phyloP scores from a whole-genome alignment of 2,797 vertebrate species.

The Synaphobranchus kaupii region DNA sequence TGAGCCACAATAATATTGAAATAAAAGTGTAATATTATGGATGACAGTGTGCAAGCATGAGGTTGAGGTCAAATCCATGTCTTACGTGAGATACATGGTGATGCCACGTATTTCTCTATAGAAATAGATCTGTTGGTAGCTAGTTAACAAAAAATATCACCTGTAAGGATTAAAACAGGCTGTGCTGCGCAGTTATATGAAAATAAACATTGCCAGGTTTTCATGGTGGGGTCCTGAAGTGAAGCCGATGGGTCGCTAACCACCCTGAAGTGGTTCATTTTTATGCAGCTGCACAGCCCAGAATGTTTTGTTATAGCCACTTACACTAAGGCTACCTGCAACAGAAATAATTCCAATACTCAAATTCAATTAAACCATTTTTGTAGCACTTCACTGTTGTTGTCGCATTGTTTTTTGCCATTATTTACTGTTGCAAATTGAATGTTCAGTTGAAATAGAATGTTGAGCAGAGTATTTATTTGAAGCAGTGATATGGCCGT shows the following conservation, averaged over 20 bases:
- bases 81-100: background rate
- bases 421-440: background rate
- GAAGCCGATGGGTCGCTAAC: background rate
- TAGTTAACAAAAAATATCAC: background rate
- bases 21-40: slow-evolving; percentile 8
- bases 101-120: slow-evolving; percentile 1
- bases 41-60: background rate
- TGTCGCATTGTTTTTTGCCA: background rate
- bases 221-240: background rate
- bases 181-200: background rate
- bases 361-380: background rate
- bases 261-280: background rate
- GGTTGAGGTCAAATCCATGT: background rate
- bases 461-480: background rate
- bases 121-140: background rate
- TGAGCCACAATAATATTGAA: background rate
- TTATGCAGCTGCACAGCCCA: background rate
- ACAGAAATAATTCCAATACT: background rate
- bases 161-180: background rate
- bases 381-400: background rate
- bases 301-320: background rate
- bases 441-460: slow-evolving; percentile 3
- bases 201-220: background rate
- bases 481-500: background rate
- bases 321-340: background rate